Evolutionary conservation across 2,888 invertebrate species (phyloP), one percentile per base, ranked within the genome.

Genomic region (Hirtodrosophila duncani): DNA sequence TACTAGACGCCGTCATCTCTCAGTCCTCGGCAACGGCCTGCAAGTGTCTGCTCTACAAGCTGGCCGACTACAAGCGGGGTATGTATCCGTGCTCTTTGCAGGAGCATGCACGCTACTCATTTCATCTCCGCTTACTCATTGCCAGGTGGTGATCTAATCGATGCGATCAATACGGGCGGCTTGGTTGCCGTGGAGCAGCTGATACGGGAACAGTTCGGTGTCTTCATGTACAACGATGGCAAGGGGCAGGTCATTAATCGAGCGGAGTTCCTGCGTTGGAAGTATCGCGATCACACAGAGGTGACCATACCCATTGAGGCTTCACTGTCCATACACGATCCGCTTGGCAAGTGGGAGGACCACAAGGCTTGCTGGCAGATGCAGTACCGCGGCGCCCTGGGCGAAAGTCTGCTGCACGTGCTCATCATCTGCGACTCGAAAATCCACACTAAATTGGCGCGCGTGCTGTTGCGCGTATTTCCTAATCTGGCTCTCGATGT

Each of bases 331-430:
- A 91, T 92, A 0, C 94, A 95, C 82, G 96, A 97, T 85, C 96
- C 96, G 0, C 88, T 96, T 14, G 93, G 94, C 26, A 94, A 94
- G 81, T 96, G 96, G 95, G 89, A 89, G 59, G 95, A 96, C 83
- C 96, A 97, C 87, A 93, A 94, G 63, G 97, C 97, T 0, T 98
- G 98, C 84, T 99, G 99, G 99, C 96, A 97, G 86, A 95, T 99
- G 93, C 94, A 96, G 81, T 96, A 95, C 84, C 90, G 99, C 7
- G 99, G 99, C 0, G 95, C 97, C 0, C 89, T 99, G 0, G 99
- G 99, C 0, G 99, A 99, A 88, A 96, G 95, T 2, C 88, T 98
- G 1, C 89, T 99, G 7, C 99, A 99, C 83, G 94, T 99, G 2
- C 90, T 98, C 41, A 96, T 98, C 64, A 96, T 98, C 70, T 95